phyloP scores from a whole-genome alignment of 2,888 invertebrate species.

The Papilio elwesi region DNA sequence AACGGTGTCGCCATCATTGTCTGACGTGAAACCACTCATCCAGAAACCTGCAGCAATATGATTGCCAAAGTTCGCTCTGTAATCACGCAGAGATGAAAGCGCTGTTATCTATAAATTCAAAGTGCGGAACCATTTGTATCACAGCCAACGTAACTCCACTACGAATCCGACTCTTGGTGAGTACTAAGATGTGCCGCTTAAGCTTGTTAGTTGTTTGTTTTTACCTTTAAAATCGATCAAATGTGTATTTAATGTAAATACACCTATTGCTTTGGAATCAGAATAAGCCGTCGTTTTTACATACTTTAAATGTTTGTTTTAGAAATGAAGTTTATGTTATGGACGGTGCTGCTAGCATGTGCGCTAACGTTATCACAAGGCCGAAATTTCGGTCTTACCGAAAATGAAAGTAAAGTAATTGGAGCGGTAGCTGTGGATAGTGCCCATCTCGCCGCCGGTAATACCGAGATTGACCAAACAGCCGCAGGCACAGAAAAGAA shows the following conservation, averaged over 20 bases:
- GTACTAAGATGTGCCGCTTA: conserved; percentile 41
- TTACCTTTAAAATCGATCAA: background rate
- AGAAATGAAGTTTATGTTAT: conserved; percentile 67
- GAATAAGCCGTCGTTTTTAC: background rate
- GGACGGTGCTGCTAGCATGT: conserved; percentile 64
- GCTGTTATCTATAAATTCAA: conserved; percentile 80
- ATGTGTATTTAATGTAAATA: background rate
- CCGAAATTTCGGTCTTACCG: conserved; percentile 65
- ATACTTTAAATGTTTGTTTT: conserved; percentile 41
- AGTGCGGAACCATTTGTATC: conserved; percentile 70
- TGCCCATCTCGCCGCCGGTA: conserved; percentile 44
- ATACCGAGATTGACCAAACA: conserved; percentile 64
- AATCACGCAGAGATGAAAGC: conserved; percentile 77
- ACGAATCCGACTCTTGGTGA: conserved; percentile 60
- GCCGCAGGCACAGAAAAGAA: conserved; percentile 81
- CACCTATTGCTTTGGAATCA: background rate
- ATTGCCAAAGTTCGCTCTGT: conserved; percentile 79
- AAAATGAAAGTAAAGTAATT: conserved; percentile 48
- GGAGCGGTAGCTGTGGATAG: conserved; percentile 40
- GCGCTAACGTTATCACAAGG: conserved; percentile 59
- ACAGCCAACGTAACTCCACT: conserved; percentile 64
- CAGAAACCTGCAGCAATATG: conserved; percentile 78
- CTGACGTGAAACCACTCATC: conserved; percentile 71
- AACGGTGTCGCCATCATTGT: conserved; percentile 71
- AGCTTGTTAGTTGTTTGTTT: background rate